Conservation (phyloP, 1,140 invertebrate species). For the Drosophila hydei region DNA sequence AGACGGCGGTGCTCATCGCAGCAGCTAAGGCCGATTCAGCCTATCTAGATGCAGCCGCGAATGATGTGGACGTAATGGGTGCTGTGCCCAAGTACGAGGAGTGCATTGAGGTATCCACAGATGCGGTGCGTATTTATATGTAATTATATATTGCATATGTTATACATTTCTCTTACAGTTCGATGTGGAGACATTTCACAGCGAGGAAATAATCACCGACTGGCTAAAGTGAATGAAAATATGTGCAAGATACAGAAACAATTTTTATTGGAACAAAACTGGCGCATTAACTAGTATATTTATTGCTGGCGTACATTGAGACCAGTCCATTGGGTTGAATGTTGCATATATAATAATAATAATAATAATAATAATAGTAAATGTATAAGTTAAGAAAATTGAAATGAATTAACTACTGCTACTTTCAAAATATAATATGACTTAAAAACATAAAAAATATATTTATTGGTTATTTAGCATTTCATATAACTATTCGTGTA, state of each 20-base stretch:
- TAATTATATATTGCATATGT: neutral
- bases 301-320: conserved; percentile 59
- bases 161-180: conserved; percentile 52
- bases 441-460: conserved; percentile 27
- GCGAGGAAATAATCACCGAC: conserved; percentile 78
- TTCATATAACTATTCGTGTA: conserved; percentile 37
- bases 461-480: conserved; percentile 35
- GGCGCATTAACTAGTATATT: conserved; percentile 50
- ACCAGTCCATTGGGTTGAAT: conserved; percentile 55
- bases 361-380: conserved; percentile 1
- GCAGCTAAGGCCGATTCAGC: conserved; percentile 63
- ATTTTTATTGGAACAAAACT: conserved; percentile 65
- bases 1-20: conserved; percentile 67
- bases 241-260: conserved; percentile 32
- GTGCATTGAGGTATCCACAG: conserved; percentile 37
- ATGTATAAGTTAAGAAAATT: conserved; percentile 46
- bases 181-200: conserved; percentile 68
- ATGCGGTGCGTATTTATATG: conserved; percentile 37
- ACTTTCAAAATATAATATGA: conserved; percentile 49
- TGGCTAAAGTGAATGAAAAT: conserved; percentile 59
- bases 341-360: conserved; percentile 13
- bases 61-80: conserved; percentile 40
- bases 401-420: conserved; percentile 52
- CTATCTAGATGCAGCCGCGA: conserved; percentile 43
- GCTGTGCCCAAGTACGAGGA: conserved; percentile 56